phyloP scores from a whole-genome alignment of 2,888 invertebrate species.

The Masnerella sp. region DNA sequence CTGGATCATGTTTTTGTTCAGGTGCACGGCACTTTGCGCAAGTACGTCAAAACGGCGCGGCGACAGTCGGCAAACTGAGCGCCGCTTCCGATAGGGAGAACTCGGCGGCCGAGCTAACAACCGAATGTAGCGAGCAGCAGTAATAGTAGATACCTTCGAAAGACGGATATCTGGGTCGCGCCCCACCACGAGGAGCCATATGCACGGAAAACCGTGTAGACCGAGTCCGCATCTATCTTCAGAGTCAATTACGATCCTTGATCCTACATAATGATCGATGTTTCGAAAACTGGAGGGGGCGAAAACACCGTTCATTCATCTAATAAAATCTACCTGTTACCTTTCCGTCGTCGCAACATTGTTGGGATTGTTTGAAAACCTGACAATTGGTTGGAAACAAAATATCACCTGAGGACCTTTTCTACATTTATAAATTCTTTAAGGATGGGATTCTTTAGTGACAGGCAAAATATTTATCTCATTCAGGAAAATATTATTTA shows the following conservation, averaged over 20 bases:
- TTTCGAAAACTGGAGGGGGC: not conserved
- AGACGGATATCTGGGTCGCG: constrained; percentile 75
- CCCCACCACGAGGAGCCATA: constrained; percentile 66
- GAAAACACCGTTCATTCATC: constrained; percentile 38
- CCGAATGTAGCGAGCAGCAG: constrained; percentile 57
- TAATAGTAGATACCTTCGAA: constrained; percentile 71
- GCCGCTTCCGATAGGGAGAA: constrained; percentile 66
- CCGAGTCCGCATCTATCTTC: constrained; percentile 42
- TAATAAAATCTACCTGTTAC: constrained; percentile 19
- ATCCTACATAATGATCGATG: constrained; percentile 57
- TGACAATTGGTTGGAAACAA: too few species aligned
- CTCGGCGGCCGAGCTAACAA: constrained; percentile 43
- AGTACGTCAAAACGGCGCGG: constrained; percentile 66
- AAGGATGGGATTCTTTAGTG: too few species aligned
- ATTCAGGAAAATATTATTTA: too few species aligned
- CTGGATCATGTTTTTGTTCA: constrained; percentile 52
- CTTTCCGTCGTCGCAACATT: constrained; percentile 12
- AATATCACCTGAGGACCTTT: too few species aligned
- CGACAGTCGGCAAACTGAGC: constrained; percentile 73
- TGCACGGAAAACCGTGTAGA: constrained; percentile 59
- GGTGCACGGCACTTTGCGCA: constrained; percentile 44
- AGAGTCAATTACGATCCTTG: constrained; percentile 56
- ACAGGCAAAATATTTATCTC: too few species aligned
- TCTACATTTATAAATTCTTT: too few species aligned
- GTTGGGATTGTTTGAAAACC: too few species aligned